phyloP scores from a whole-genome alignment of 2,888 invertebrate species.

The Meta bourneti region DNA sequence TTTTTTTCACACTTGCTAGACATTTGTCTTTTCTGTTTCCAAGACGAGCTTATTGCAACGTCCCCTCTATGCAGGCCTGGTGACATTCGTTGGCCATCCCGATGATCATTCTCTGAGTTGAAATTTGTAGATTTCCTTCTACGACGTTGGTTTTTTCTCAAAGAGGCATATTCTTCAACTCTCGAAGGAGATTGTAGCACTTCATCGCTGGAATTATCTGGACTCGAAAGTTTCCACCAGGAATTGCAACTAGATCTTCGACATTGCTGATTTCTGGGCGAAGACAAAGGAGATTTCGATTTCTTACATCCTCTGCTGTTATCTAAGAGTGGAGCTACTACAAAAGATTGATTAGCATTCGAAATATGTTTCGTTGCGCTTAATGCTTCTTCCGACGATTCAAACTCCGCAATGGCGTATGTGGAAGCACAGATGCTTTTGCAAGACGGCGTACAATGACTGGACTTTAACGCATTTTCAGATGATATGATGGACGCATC shows the following conservation, averaged over 20 bases:
- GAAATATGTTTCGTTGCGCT: conserved; percentile 84
- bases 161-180: not conserved
- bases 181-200: not conserved
- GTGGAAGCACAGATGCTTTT: conserved; percentile 91
- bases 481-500: conserved; percentile 92
- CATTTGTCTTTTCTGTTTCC: conserved; percentile 12
- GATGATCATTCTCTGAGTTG: not conserved
- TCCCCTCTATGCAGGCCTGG: conserved; percentile 8
- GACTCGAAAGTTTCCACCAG: not conserved
- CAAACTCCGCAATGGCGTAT: conserved; percentile 95
- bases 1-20: not conserved
- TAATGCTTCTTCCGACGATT: conserved; percentile 92
- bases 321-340: not conserved
- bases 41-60: not conserved
- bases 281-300: not conserved
- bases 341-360: not conserved
- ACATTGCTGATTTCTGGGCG: not conserved
- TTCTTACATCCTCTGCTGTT: not conserved
- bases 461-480: conserved; percentile 93
- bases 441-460: conserved; percentile 94
- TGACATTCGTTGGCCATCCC: not conserved
- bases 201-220: not conserved
- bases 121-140: not conserved
- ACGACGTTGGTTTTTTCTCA: not conserved
- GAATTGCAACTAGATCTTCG: not conserved